Base-by-base conservation (phyloP, 2,888 invertebrate species). In the Anthophora plumipes region DNA sequence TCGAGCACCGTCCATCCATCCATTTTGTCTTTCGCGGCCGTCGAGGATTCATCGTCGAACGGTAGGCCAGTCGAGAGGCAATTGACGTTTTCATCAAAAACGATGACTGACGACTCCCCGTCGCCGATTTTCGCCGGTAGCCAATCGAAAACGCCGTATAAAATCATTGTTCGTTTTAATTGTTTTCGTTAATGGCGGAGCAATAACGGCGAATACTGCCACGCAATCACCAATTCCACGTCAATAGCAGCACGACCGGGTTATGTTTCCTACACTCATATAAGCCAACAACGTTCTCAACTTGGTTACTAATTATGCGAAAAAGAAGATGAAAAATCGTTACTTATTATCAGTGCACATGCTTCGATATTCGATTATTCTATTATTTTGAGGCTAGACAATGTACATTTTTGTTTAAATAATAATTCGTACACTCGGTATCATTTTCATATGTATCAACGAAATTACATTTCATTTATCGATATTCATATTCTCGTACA, bases 61-160 rank as follows among this genome's bases (percentile, higher is more conserved):
- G 66, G 71, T 73, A n/a, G 54, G 20, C 20, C 71, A 25, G 48
- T 52, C 55, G 75, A 66, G 54, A 66, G 71, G 81, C 82, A 85
- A 75, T 84, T 76, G 82, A 76, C 78, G 75, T 76, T 73, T 80
- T 57, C 77, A 74, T 80, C 77, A 77, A 68, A 73, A 60, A 61
- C 68, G 41, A 52, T 54, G 64, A 55, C 25, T 50, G 67, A 73
- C 73, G 41, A 60, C 41, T 37, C 12, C 59, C 1, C 52, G 4
- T 5, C 54, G 52, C 22, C 57, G 50, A 64, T 64, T 71, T 64
- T 57, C 54, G 12, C 1, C 31, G 37, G 50, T 11, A 7, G 12
- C 9, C 20, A 63, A 71, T 71, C 55, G 20, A 50, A 39, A n/a
- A 22, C 54, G 31, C 8, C n/a, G 37, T 17, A 64, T 43, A 60